Evolutionary conservation across 2,797 vertebrate genomes (phyloP), one percentile per base, ranked within the genome.

Genomic region (Chelidonichthys spinosus): DNA sequence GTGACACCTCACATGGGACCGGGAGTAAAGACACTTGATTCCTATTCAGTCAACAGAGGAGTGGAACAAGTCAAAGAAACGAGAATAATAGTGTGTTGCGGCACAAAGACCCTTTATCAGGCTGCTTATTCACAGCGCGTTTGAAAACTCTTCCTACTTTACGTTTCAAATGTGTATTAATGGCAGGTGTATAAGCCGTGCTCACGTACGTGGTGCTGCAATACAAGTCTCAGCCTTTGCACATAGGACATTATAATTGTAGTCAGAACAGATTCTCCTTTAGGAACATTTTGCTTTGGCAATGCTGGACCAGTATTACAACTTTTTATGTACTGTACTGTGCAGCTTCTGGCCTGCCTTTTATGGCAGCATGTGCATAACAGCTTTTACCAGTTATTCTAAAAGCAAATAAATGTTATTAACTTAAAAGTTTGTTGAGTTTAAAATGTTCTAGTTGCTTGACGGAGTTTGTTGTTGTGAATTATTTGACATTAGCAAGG

Each of bases 251-350:
- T 18, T 43, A 25, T 58, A 39, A n/a, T 6, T 81, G 32, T 53
- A n/a, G 14, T 33, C 17, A n/a, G 33, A 60, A 36, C 32, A 59
- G 35, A 65, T 52, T 47, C 33, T 46, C 18, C 3, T 44, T 66
- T 8, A 15, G 8, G 11, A 42, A 49, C 40, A n/a, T 7, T 66
- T 4, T 43, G 43, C 46, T 69, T 69, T 69, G 52, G 13, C 40
- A 54, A 39, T 17, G 10, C 39, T 84, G 63, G 84, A 82, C 62
- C 76, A 89, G 87, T 88, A 81, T 92, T 90, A 84, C 36, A 66
- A 47, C 35, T 71, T 68, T 61, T 35, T 18, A 55, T 67, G 35
- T 78, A 32, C n/a, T 67, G 50, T 56, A 35, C 11, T 62, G 42
- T 70, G 11, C 4, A 6, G 8, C 65, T 75, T 76, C 5, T 32